These are phyloP conservation scores for Eutolmus rufibarbis DNA, from an alignment of 2,888 invertebrate species.

Conservation along the genomic window DNA sequence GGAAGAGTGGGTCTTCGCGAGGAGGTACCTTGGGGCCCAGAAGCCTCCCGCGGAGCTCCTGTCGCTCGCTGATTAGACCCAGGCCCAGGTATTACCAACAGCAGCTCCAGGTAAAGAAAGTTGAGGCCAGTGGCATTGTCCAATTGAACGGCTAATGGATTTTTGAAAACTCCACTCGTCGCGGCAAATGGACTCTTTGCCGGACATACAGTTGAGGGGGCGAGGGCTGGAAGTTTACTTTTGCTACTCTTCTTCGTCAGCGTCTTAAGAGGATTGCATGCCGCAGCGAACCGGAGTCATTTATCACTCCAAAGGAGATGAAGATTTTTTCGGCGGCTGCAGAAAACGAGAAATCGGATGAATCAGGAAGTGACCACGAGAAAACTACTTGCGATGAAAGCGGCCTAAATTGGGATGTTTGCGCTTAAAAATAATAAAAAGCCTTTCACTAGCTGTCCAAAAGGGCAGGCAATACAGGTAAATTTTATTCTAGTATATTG, in stretches of 20 bases:
- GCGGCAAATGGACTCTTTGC: neutral
- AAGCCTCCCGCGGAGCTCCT: conserved; percentile 43
- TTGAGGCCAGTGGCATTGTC: neutral
- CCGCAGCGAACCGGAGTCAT: neutral
- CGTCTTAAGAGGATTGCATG: neutral
- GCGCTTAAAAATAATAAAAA: neutral
- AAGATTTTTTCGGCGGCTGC: neutral
- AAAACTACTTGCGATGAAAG: neutral
- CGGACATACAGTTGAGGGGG: neutral
- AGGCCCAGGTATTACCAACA: conserved; percentile 27
- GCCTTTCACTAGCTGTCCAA: neutral
- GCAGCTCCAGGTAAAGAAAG: neutral
- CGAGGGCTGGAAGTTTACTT: neutral
- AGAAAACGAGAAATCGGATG: neutral
- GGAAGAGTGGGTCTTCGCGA: neutral
- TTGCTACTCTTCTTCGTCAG: neutral
- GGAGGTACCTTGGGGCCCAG: neutral
- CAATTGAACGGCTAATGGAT: neutral
- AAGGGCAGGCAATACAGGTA: neutral
- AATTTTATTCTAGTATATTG: neutral
- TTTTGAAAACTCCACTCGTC: conserved; percentile 27
- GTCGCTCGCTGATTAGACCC: conserved; percentile 39
- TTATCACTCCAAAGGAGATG: conserved; percentile 8
- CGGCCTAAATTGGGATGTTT: neutral
- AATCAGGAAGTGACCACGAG: neutral